Evolutionary conservation across 30 jellyfish, hydroid and myxozoan species (phyloP).

Genomic region (Chironex yamaguchii): DNA sequence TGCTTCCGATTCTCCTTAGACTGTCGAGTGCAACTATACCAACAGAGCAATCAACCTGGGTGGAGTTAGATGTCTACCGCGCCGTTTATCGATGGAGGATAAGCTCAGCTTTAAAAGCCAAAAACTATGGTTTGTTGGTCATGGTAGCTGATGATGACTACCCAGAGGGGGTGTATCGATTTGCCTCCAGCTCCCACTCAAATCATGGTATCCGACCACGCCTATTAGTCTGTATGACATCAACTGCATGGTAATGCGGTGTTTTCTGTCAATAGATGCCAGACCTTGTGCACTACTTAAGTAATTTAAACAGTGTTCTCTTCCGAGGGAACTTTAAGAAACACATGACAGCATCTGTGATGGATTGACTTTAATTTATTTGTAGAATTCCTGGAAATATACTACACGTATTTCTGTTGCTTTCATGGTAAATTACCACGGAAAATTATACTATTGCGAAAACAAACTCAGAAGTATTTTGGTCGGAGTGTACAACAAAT

Average conservation of each 20-base stretch:
- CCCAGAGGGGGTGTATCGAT: slow-evolving; percentile 69
- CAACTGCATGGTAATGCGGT: background rate
- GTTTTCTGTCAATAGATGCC: too few species aligned
- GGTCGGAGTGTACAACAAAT: too few species aligned
- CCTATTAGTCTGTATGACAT: slow-evolving; percentile 67
- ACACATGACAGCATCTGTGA: too few species aligned
- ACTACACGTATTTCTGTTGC: too few species aligned
- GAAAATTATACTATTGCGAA: too few species aligned
- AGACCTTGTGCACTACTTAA: too few species aligned
- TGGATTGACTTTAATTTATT: too few species aligned
- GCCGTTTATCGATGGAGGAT: slow-evolving; percentile 84
- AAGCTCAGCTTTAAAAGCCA: slow-evolving; percentile 31
- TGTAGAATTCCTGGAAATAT: too few species aligned
- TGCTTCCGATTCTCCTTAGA: slow-evolving; percentile 55
- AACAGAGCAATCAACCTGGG: slow-evolving; percentile 67
- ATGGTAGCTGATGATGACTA: slow-evolving; percentile 76
- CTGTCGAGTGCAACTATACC: slow-evolving; percentile 54
- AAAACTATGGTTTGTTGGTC: slow-evolving; percentile 76
- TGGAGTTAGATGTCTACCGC: slow-evolving; percentile 60
- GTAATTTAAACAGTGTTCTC: too few species aligned
- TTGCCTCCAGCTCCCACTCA: slow-evolving; percentile 76
- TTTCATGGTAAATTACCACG: too few species aligned
- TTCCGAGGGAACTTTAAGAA: too few species aligned
- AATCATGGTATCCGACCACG: slow-evolving; percentile 73
- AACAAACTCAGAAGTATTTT: too few species aligned